Conservation (phyloP, 2,888 invertebrate genomes). For the Dicranocentrus wangi region DNA sequence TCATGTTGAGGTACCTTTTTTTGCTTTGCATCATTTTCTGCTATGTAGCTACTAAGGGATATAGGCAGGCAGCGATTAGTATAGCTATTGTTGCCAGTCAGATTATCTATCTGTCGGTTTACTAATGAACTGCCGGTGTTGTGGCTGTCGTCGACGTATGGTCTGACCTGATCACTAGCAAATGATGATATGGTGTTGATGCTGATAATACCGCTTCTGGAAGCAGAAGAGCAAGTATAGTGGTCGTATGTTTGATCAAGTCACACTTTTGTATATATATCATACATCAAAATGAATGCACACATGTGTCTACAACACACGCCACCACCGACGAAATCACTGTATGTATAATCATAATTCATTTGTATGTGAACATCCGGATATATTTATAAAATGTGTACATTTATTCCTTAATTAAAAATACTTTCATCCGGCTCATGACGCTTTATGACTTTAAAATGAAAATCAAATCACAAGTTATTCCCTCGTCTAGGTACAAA, state of each 20-base stretch:
- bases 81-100: neutral
- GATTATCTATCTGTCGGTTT: too few species aligned
- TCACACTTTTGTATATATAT: neutral
- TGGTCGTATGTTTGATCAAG: neutral
- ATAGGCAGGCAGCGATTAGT: neutral
- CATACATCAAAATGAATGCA: neutral
- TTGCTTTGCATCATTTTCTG: too few species aligned
- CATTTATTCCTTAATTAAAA: too few species aligned
- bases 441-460: too few species aligned
- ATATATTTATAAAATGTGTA: too few species aligned
- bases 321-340: neutral
- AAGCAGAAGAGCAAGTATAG: neutral
- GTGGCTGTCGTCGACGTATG: neutral
- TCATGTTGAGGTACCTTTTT: neutral
- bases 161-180: neutral
- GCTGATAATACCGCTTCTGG: neutral
- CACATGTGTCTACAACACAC: neutral
- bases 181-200: neutral
- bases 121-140: neutral
- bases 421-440: too few species aligned
- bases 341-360: too few species aligned
- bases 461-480: too few species aligned
- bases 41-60: neutral
- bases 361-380: too few species aligned
- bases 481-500: too few species aligned